Percentiles rank a stretch among this genome's conserved stretches.
Evolutionary conservation across 2,888 invertebrate species (phyloP).

Genomic region (Pheosia gnoma): DNA sequence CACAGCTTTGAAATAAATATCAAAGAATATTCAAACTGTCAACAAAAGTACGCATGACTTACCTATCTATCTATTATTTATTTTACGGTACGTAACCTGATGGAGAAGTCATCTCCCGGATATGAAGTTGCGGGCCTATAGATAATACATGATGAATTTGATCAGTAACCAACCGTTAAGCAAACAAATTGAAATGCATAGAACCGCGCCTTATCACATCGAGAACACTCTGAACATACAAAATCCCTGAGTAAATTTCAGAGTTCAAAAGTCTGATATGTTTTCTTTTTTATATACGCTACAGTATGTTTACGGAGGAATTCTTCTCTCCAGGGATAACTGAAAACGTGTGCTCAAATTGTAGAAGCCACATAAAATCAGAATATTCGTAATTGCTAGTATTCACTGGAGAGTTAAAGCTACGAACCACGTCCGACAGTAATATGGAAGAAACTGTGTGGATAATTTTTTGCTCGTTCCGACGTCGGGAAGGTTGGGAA

Average conservation of each 20-base stretch:
- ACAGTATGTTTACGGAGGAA: not conserved
- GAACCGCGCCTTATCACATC: not conserved
- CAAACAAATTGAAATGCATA: not conserved
- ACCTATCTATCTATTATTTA: no score
- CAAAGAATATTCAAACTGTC: no score
- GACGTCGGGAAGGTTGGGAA: not conserved
- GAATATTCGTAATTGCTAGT: slow-evolving; percentile 39
- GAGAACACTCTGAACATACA: not conserved
- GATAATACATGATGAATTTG: not conserved
- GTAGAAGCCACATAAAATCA: slow-evolving; percentile 32
- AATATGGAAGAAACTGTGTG: slow-evolving; percentile 5
- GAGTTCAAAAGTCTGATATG: not conserved
- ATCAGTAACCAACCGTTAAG: not conserved
- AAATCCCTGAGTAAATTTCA: not conserved
- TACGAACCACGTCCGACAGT: slow-evolving; percentile 20
- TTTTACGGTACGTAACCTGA: no score
- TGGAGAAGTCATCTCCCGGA: no score
- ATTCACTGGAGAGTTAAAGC: slow-evolving; percentile 29
- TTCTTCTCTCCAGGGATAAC: not conserved
- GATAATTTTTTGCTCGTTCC: not conserved
- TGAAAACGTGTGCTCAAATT: slow-evolving; percentile 2
- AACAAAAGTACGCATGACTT: no score
- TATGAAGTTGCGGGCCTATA: not conserved
- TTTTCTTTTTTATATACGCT: slow-evolving; percentile 1
- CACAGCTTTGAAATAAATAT: no score